Conservation (phyloP, 2,888 invertebrate species). For the Xestobium rufovillosum region DNA sequence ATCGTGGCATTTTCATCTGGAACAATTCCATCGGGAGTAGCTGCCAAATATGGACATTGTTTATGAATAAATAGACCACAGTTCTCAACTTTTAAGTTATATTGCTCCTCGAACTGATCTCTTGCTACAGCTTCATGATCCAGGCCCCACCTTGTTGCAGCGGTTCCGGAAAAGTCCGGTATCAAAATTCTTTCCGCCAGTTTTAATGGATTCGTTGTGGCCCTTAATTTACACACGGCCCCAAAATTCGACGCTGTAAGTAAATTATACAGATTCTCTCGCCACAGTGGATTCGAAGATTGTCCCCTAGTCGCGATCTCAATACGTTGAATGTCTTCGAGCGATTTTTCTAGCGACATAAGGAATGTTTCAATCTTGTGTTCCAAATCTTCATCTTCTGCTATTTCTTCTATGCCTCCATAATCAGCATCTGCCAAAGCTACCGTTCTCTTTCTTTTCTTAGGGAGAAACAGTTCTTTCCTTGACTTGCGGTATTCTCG, state of each 20-base stretch:
- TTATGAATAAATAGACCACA: slow-evolving; percentile 6
- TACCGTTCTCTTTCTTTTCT: slow-evolving; percentile 5
- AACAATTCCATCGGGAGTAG: neutral
- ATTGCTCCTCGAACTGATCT: neutral
- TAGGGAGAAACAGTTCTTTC: no score
- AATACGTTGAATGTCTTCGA: slow-evolving; percentile 5
- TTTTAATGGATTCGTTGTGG: slow-evolving; percentile 4
- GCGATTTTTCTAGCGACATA: no score
- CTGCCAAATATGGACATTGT: slow-evolving; percentile 5
- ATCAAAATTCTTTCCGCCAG: slow-evolving; percentile 6
- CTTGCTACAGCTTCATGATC: slow-evolving; percentile 5
- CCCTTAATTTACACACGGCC: slow-evolving; percentile 6
- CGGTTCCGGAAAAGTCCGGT: neutral
- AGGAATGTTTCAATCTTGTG: no score
- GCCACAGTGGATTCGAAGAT: slow-evolving; percentile 3
- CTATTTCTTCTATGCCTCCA: slow-evolving; percentile 3
- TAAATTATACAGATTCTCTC: neutral
- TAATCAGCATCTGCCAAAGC: slow-evolving; percentile 8
- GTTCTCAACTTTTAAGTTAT: neutral
- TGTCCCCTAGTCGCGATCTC: slow-evolving; percentile 3
- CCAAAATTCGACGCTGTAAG: slow-evolving; percentile 9
- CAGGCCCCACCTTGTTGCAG: slow-evolving; percentile 5
- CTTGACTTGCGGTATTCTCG: no score
- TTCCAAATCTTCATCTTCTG: neutral
- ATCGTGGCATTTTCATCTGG: slow-evolving; percentile 3